Base-by-base conservation (phyloP, 2,888 invertebrate species). In the Nephrocerus scutellatus region DNA sequence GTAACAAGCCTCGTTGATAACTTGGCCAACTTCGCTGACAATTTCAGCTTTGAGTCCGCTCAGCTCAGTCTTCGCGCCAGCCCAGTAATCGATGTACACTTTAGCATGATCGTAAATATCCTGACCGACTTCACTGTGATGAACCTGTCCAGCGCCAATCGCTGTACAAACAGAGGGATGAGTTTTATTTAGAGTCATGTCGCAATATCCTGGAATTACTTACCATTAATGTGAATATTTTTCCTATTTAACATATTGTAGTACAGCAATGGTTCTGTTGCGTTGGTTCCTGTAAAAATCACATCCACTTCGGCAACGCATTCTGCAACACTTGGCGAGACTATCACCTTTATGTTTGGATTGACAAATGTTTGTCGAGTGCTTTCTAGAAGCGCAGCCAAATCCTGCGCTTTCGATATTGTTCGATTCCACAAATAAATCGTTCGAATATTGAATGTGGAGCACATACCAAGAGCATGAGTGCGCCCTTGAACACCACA, bases 181-280 rank as follows among this genome's bases (percentile, higher is more conserved):
- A 26, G 15, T 15, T 14, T 18, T 19, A 23, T 10, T 18, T 32
- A 13, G 6, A 10, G 16, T 15, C 15, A 15, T 10, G 14, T 5
- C 8, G 15, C 10, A 8, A 19, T 19, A 6, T 9, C 9, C 8
- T 14, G 9, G 7, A 22, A 2, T 4, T 19, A 45, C 54, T 55
- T 56, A 78, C 80, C 76, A 62, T 80, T 80, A 16, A 81, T 74
- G 56, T 80, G 79, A 5, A 72, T 72, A 23, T 73, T 71, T 5
- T 41, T 32, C 2, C 48, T 41, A 54, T 73, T 73, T 4, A 77
- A 57, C 73, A 76, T 75, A 16, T 66, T 61, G 3, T 54, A 54
- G 23, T 67, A 53, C 3, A 81, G 49, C 12, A 81, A 54, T 1
- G 79, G 72, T n/a, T 61, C 57, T 1, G 50, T 51, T 3, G 74